Evolutionary conservation across 2,113 vertebrate genomes (phyloP).

Genomic region (Poicephalus meyeri): DNA sequence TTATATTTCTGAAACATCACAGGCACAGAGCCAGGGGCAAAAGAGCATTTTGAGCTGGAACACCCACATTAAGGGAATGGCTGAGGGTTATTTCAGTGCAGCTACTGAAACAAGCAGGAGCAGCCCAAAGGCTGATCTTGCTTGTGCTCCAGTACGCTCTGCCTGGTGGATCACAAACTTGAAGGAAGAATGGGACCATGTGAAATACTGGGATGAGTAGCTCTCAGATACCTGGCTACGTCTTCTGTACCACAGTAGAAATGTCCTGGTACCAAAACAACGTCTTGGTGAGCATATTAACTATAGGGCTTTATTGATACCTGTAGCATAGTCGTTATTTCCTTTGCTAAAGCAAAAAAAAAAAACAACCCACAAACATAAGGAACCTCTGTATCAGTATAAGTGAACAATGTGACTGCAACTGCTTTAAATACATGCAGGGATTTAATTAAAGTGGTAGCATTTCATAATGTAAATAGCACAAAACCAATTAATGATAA

Average conservation of each 20-base stretch:
- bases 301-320: neutral
- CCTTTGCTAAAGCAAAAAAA: neutral
- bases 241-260: neutral
- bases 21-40: neutral
- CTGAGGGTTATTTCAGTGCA: neutral
- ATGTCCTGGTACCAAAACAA: neutral
- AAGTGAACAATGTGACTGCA: neutral
- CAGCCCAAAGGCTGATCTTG: neutral
- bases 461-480: slow-evolving; percentile 7
- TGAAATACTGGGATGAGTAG: neutral
- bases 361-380: neutral
- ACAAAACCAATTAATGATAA: neutral
- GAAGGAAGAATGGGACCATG: neutral
- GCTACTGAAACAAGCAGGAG: neutral
- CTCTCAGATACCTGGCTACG: neutral
- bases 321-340: neutral
- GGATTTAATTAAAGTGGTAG: slow-evolving; percentile 2
- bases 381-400: neutral
- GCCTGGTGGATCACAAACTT: neutral
- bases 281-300: neutral
- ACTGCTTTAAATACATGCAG: neutral
- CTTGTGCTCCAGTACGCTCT: neutral
- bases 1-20: neutral
- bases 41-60: neutral
- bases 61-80: neutral